These are phyloP conservation scores for Anguilla obscura DNA, from an alignment of 2,797 vertebrate genomes.

Conservation along the genomic window DNA sequence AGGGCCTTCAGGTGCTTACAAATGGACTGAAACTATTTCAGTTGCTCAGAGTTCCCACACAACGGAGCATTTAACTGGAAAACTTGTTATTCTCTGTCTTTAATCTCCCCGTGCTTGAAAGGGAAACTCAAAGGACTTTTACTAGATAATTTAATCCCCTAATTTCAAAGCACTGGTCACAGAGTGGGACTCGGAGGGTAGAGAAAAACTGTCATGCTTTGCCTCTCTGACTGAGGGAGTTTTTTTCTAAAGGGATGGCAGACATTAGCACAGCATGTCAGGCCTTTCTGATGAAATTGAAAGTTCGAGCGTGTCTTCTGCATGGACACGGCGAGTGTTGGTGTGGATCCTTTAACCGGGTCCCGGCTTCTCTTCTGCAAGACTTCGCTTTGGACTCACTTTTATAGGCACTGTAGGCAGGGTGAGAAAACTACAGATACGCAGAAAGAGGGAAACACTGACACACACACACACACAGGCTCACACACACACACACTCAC, in stretches of 20 bases:
- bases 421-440: not conserved
- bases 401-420: not conserved
- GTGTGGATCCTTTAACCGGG: not conserved
- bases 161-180: slow-evolving; percentile 68
- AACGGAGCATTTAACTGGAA: slow-evolving; percentile 64
- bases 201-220: slow-evolving; percentile 37
- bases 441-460: not conserved
- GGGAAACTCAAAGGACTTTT: slow-evolving; percentile 68
- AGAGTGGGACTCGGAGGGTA: slow-evolving; percentile 51
- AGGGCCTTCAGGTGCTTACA: slow-evolving; percentile 57
- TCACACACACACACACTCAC: not conserved
- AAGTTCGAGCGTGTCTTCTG: not conserved
- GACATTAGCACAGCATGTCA: not conserved
- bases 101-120: slow-evolving; percentile 70
- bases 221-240: not conserved
- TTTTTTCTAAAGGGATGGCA: not conserved
- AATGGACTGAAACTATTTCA: slow-evolving; percentile 46
- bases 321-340: not conserved
- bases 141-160: slow-evolving; percentile 70
- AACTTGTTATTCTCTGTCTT: slow-evolving; percentile 65
- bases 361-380: not conserved
- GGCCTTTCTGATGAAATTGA: not conserved
- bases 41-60: slow-evolving; percentile 55
- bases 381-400: not conserved
- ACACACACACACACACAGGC: not conserved